phyloP scores from a whole-genome alignment of 2,113 vertebrate species.

The Burhinus oedicnemus region DNA sequence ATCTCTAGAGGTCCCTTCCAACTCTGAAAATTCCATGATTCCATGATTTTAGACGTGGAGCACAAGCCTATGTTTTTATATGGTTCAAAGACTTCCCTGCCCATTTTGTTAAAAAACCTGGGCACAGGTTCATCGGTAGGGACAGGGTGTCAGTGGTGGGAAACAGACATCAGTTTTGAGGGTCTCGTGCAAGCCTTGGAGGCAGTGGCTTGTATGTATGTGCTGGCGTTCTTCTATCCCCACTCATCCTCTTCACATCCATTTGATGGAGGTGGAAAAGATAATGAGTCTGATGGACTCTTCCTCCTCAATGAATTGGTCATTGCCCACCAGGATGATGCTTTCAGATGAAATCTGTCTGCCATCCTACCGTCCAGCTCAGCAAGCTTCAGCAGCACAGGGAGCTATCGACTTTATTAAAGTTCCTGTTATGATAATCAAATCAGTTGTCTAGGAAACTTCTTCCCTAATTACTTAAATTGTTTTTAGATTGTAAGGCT shows the following conservation, averaged over 20 bases:
- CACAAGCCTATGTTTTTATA: rapidly evolving
- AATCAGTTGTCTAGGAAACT: neutral
- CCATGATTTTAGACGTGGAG: neutral
- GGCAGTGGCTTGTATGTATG: neutral
- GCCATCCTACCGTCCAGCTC: neutral
- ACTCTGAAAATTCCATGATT: too few species aligned
- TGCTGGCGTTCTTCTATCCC: neutral
- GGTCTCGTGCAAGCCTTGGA: neutral
- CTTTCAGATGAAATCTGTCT: neutral
- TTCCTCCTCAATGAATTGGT: neutral
- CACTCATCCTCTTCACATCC: rapidly evolving
- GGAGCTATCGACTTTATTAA: neutral
- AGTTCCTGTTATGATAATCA: neutral
- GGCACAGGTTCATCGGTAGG: neutral
- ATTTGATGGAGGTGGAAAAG: neutral
- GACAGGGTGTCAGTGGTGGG: too few species aligned
- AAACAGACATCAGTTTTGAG: neutral
- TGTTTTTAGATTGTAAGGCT: neutral
- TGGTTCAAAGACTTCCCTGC: neutral
- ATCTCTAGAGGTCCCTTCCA: too few species aligned
- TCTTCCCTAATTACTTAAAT: neutral
- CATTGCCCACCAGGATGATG: neutral
- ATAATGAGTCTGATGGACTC: neutral
- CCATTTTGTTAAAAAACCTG: neutral
- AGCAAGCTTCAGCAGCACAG: neutral